Evolutionary conservation across 2,797 vertebrate genomes (phyloP).

Genomic region (Lates japonicus): DNA sequence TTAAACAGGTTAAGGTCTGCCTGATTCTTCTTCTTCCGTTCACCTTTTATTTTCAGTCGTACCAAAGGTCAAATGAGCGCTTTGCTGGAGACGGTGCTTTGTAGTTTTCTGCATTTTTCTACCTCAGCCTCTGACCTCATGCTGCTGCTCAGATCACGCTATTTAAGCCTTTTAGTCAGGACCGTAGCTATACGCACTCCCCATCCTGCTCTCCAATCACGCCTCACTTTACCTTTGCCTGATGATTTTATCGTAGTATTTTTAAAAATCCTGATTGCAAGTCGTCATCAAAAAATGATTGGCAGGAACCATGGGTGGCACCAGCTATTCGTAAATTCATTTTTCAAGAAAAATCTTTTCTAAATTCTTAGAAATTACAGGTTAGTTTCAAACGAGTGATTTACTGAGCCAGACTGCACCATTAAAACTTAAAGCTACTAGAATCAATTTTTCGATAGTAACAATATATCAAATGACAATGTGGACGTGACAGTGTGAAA

Average conservation of each 20-base stretch:
- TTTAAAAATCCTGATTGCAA: constrained; percentile 22
- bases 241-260: not conserved
- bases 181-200: not conserved
- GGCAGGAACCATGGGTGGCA: not conserved
- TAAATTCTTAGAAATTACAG: not conserved
- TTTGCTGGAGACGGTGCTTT: not conserved
- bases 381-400: not conserved
- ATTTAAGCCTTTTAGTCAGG: not conserved
- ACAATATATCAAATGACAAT: not conserved
- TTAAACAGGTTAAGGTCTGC: constrained; percentile 38
- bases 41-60: constrained; percentile 40
- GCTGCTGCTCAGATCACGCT: constrained; percentile 2
- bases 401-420: not conserved
- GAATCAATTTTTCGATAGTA: not conserved
- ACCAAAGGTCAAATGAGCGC: constrained; percentile 51
- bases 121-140: not conserved
- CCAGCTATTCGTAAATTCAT: not conserved
- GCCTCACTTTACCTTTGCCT: not conserved
- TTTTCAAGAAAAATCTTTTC: not conserved
- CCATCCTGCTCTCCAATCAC: constrained; percentile 2
- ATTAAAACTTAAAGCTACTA: no score
- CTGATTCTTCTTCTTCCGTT: constrained; percentile 31
- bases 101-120: constrained; percentile 2
- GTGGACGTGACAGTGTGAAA: not conserved
- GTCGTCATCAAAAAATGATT: not conserved